Evolutionary conservation across 1,140 invertebrate species (phyloP).

Genomic region (Pseudoatta argentina): DNA sequence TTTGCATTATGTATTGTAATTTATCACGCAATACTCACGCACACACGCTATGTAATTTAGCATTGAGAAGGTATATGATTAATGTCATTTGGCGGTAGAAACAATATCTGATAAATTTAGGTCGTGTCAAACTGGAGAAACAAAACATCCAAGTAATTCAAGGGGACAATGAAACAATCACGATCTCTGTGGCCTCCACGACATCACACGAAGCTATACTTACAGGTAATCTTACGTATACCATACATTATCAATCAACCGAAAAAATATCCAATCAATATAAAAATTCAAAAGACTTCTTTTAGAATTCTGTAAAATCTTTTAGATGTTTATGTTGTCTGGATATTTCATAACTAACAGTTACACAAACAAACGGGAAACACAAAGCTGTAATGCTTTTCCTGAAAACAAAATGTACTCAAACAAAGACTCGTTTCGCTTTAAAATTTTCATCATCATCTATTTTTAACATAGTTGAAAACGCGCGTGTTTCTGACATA

Average conservation of each 20-base stretch:
- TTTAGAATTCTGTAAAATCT: neutral
- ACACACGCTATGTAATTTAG: constrained; percentile 13
- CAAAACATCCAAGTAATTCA: constrained; percentile 87
- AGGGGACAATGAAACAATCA: constrained; percentile 88
- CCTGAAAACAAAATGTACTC: neutral
- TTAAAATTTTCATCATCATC: constrained; percentile 30
- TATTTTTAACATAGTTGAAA: neutral
- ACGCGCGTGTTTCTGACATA: neutral
- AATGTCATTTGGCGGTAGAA: constrained; percentile 64
- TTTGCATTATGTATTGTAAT: constrained; percentile 11
- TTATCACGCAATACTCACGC: constrained; percentile 17
- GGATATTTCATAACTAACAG: constrained; percentile 17
- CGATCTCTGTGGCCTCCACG: constrained; percentile 88
- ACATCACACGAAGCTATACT: constrained; percentile 88
- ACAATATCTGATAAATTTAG: constrained; percentile 85
- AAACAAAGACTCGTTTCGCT: neutral
- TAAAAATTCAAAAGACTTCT: constrained; percentile 6
- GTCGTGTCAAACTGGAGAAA: constrained; percentile 87
- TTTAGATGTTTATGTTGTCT: constrained; percentile 7
- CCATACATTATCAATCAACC: constrained; percentile 11
- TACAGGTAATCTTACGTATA: constrained; percentile 86
- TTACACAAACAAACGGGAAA: constrained; percentile 2
- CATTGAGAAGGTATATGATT: constrained; percentile 39
- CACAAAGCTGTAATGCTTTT: neutral
- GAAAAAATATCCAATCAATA: constrained; percentile 6